phyloP scores from a whole-genome alignment of 2,113 vertebrate species.

The Stegastes partitus region DNA sequence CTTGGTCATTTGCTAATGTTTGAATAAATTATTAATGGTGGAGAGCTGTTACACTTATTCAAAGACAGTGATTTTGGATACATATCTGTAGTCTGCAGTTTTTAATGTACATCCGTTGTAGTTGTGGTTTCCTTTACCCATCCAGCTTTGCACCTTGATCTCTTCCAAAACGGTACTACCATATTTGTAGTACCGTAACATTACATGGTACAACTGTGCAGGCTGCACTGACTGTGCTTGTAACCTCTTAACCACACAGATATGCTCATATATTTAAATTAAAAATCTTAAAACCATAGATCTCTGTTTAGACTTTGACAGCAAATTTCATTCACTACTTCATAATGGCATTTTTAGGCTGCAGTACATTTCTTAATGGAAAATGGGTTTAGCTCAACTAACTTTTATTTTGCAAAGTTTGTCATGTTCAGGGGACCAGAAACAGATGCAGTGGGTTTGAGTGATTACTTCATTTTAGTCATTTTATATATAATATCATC shows the following conservation, averaged over 20 bases:
- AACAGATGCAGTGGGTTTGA: neutral
- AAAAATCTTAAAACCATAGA: no score
- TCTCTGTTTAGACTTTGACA: no score
- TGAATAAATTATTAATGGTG: constrained; percentile 34
- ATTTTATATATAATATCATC: neutral
- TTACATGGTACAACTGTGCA: no score
- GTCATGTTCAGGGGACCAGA: no score
- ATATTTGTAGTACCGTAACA: neutral
- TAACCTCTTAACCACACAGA: neutral
- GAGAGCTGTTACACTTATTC: constrained; percentile 14
- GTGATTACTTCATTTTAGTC: neutral
- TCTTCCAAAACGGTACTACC: neutral
- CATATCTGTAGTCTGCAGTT: neutral
- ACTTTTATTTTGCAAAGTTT: no score
- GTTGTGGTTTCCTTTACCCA: neutral
- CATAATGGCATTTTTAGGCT: no score
- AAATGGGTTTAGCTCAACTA: no score
- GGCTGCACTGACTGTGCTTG: no score
- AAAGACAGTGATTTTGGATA: constrained; percentile 14
- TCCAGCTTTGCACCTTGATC: neutral
- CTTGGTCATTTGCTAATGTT: constrained; percentile 25
- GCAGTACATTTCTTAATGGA: no score
- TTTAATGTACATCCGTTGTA: neutral
- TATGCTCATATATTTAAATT: neutral
- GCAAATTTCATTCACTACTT: no score